These are phyloP conservation scores for Oreochromis niloticus DNA, from an alignment of 2,113 vertebrate genomes.

Conservation along the genomic window DNA sequence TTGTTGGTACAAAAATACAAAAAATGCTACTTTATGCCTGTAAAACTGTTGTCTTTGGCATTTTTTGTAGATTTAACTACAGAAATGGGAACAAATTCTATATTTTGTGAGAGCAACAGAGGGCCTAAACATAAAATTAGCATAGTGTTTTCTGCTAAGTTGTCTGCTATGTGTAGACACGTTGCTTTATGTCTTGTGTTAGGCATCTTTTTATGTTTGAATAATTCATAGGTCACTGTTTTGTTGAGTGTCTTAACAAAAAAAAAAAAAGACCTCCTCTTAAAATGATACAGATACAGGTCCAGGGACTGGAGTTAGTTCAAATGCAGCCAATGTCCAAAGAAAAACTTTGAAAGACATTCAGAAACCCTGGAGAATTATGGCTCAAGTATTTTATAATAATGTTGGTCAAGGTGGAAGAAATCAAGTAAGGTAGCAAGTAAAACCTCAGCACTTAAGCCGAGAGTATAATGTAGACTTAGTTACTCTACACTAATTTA, in stretches of 20 bases:
- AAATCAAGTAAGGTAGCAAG: not conserved
- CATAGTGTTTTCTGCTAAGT: not conserved
- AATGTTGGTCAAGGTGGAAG: not conserved
- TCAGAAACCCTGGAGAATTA: not conserved
- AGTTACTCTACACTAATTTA: not conserved
- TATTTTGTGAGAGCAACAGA: not conserved
- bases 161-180: not conserved
- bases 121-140: rapidly evolving
- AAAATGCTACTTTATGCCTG: not conserved
- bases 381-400: not conserved
- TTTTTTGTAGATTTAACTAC: not conserved
- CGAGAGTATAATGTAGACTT: not conserved
- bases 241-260: not conserved
- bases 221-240: not conserved
- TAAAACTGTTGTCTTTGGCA: not conserved
- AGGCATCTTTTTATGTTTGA: not conserved
- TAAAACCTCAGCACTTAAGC: not conserved
- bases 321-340: not conserved
- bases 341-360: not conserved
- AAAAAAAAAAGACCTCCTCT: not conserved
- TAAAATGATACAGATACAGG: not conserved
- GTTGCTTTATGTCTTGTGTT: not conserved
- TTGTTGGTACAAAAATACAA: not conserved
- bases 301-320: not conserved
- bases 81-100: not conserved